Conservation (phyloP, 1,140 invertebrate species). For the Cherax quadricarinatus region DNA sequence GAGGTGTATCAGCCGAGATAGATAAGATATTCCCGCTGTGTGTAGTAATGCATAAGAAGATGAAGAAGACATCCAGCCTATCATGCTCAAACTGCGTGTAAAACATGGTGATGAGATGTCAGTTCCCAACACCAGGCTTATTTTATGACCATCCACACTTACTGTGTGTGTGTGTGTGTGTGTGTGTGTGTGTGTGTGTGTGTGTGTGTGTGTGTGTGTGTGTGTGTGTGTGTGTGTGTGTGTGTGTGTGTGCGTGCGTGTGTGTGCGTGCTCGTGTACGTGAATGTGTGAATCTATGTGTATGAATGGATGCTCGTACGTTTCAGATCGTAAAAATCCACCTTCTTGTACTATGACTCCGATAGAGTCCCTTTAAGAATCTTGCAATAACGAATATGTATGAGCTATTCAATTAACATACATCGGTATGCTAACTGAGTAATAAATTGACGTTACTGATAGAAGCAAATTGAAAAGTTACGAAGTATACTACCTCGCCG, state of each 20-base stretch:
- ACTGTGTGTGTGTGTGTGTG: no score
- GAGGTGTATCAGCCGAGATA: neutral
- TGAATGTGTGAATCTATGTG: neutral
- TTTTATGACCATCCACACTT: neutral
- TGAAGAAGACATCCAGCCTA: neutral
- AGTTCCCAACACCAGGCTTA: neutral
- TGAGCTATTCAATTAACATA: constrained; percentile 26
- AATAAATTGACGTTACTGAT: constrained; percentile 18
- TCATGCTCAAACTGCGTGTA: neutral
- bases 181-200: no score
- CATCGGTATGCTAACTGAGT: constrained; percentile 20
- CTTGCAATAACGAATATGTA: no score
- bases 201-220: no score
- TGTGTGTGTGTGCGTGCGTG: no score
- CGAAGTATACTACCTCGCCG: neutral
- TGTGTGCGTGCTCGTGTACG: no score
- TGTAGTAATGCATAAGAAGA: neutral
- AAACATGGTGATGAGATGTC: neutral
- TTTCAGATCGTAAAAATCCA: neutral
- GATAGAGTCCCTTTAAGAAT: no score
- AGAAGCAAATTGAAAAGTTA: constrained; percentile 44
- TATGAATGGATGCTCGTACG: neutral
- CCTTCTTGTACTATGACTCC: no score
- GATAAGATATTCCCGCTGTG: neutral
- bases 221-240: no score